Base-by-base conservation (phyloP, 2,888 invertebrate species). In the Athripsodes cinereus region DNA sequence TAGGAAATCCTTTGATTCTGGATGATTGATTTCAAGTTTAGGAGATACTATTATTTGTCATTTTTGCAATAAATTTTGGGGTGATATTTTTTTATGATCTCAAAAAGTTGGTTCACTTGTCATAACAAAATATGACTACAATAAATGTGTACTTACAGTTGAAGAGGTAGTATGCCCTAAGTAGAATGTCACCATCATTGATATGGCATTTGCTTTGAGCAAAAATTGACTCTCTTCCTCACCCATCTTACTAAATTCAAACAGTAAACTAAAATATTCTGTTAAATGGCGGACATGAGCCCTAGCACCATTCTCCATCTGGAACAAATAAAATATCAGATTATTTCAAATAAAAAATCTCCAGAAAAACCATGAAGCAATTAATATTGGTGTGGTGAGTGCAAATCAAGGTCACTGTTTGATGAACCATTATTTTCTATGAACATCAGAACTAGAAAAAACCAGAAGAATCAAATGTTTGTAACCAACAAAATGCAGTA, bases 161-260 rank as follows among this genome's bases (percentile, higher is more conserved):
- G 64, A 64, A 13, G 62, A 62, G 1, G 81, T 78, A 67, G 87
- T 92, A 67, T 92, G 90, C 18, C 92, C 93, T 55, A 96, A 80
- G 76, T 96, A 96, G 74, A 96, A 96, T 71, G 90, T 88, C 49
- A 95, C 88, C 84, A 96, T 91, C 57, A 87, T 89, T 59, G 91
- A 87, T 63, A 96, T 94, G 34, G 94, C 90, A 69, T 92, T 90
- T 57, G 91, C 86, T 22, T 90, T 84, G 63, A 95, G 79, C 67
- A 96, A 78, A 74, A 96, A 96, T 70, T 87, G 83, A 22, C 91
- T 88, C 71, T 96, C 96, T 67, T 93, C 93, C 63, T 94, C 94
- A 0, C 96, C 95, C 91, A 95, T 92, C 71, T 94, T 90, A 66
- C 94, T 92, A 73, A 96, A 96, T 72, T 96, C 96, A 70, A 92